Conservation (phyloP, 2,113 vertebrate species). For the Chaetorhynchus papuensis region DNA sequence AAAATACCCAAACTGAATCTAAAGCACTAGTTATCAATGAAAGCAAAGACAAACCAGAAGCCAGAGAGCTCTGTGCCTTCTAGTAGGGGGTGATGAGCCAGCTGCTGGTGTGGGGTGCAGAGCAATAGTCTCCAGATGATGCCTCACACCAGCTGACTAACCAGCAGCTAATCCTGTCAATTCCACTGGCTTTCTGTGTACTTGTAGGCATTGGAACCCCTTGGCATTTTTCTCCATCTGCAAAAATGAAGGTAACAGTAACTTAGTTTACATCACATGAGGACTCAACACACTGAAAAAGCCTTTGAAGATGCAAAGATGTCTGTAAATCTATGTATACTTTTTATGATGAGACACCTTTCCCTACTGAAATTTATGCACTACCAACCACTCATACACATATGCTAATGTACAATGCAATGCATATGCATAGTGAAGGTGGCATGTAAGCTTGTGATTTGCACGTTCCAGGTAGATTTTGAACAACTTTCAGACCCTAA, state of each 20-base stretch:
- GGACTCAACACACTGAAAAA: neutral
- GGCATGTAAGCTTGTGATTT: neutral
- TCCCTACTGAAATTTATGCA: neutral
- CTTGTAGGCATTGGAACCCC: neutral
- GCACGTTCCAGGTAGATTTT: neutral
- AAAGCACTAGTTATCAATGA: neutral
- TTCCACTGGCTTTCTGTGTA: neutral
- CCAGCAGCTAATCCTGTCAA: neutral
- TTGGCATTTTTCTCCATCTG: neutral
- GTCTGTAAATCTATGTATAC: neutral
- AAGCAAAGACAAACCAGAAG: neutral
- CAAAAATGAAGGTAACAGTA: neutral
- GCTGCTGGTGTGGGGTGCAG: neutral
- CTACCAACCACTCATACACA: neutral
- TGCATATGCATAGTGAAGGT: accelerated
- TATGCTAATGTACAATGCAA: neutral
- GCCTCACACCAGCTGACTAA: neutral
- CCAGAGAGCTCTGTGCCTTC: neutral
- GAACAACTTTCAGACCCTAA: neutral
- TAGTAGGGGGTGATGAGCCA: neutral
- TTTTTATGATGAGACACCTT: neutral
- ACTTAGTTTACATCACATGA: neutral
- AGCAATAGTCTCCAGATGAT: neutral
- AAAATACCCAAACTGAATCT: neutral
- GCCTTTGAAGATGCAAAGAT: neutral